phyloP scores from a whole-genome alignment of 1,140 invertebrate genomes.

The Neodiprion pinetum region DNA sequence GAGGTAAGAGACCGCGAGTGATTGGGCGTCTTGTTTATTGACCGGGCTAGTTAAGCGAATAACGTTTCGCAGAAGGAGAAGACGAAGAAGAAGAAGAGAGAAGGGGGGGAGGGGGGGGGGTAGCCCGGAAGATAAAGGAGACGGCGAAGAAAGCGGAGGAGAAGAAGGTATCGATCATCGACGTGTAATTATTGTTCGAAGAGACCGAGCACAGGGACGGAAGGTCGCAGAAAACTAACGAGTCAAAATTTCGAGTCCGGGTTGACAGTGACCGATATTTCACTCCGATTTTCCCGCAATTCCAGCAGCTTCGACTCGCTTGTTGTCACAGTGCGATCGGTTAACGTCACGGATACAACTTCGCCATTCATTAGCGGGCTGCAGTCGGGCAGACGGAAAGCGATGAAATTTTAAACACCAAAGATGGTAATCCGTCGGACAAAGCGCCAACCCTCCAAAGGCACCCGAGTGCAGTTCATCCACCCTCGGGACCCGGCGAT shows the following conservation, averaged over 20 bases:
- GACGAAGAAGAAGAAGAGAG: background rate
- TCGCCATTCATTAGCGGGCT: background rate
- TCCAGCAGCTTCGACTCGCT: too few species aligned
- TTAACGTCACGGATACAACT: background rate
- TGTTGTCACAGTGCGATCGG: background rate
- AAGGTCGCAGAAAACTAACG: background rate
- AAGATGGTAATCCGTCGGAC: background rate
- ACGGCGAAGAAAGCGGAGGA: background rate
- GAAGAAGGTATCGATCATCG: background rate
- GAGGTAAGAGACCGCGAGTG: background rate
- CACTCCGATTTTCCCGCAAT: background rate
- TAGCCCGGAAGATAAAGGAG: too few species aligned
- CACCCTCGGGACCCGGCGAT: background rate
- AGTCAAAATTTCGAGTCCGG: background rate
- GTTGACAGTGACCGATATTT: background rate
- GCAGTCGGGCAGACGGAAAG: background rate
- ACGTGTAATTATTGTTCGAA: background rate
- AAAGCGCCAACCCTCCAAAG: background rate
- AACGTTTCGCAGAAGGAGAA: too few species aligned
- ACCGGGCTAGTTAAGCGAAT: background rate
- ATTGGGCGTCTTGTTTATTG: conserved; percentile 2
- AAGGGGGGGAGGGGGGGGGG: background rate
- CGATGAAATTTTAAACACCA: background rate
- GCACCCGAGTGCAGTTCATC: background rate
- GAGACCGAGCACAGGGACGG: background rate